Conservation (phyloP, 2,797 vertebrate species). For the Mionectes olivaceus region DNA sequence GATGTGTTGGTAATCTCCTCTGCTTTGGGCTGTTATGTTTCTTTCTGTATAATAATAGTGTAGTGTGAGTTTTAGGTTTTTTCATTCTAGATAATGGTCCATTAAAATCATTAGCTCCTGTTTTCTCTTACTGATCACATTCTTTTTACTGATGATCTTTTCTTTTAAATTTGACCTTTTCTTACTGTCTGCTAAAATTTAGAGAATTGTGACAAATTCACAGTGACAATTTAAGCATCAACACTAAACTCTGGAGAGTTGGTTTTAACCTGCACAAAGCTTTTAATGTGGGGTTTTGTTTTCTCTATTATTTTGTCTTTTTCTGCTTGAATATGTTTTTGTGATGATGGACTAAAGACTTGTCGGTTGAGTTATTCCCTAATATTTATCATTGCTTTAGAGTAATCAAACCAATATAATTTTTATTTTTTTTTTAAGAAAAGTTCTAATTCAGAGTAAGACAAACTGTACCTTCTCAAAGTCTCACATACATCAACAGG, state of each 20-base stretch:
- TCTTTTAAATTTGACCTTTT: slow-evolving; percentile 42
- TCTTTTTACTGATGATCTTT: not conserved
- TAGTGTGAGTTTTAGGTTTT: not conserved
- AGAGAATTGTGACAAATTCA: not conserved
- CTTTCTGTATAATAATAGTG: not conserved
- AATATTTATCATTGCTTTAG: not conserved
- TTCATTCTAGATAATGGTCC: not conserved
- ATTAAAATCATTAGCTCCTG: slow-evolving; percentile 12
- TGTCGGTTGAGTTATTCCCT: not conserved
- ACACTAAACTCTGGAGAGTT: not conserved
- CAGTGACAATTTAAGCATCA: not conserved
- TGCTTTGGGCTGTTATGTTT: not conserved
- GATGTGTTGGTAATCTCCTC: not conserved
- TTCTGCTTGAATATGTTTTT: not conserved
- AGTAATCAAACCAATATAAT: not conserved
- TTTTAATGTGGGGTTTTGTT: not conserved
- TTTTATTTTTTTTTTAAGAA: not conserved
- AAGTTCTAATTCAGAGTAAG: not conserved
- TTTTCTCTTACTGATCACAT: not conserved
- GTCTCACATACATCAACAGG: not conserved
- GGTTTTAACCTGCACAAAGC: not conserved
- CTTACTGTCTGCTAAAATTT: not conserved
- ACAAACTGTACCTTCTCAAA: not conserved
- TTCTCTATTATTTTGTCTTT: not conserved
- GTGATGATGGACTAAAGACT: not conserved